Base-by-base conservation (phyloP, 2,888 invertebrate species). In the Tillus elongatus region DNA sequence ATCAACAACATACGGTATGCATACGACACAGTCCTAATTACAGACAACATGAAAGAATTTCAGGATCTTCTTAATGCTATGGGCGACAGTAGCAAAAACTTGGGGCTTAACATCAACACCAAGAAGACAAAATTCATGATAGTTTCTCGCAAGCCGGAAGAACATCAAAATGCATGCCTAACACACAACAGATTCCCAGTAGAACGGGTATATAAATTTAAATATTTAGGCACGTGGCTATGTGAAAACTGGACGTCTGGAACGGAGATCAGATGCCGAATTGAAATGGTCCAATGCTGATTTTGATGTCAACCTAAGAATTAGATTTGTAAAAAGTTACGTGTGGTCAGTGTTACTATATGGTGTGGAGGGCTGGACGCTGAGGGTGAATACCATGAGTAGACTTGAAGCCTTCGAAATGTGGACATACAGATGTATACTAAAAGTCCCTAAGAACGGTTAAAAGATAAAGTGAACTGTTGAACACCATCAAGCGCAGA, bases 11-110 rank as follows among this genome's bases (percentile, higher is more conserved):
- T 34, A 14, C 32, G 15, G 11, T 32, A 32, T 32, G 32, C 32
- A 15, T 14, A 32, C 10, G 32, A 32, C 15, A n/a, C n/a, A n/a
- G n/a, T n/a, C n/a, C n/a, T n/a, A n/a, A n/a, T n/a, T n/a, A n/a
- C n/a, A n/a, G n/a, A n/a, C n/a, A n/a, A n/a, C n/a, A n/a, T n/a
- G n/a, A n/a, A n/a, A n/a, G n/a, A n/a, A n/a, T n/a, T n/a, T n/a
- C n/a, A n/a, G n/a, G n/a, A 34, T 15, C 34, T 13, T 34, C 26
- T 15, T 34, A 26, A 34, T 34, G 28, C 70, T 68, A 50, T 83
- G 82, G 6, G 76, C 73, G 44, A 84, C 75, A 28, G 56, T 63
- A 19, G 24, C 24, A 19, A n/a, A n/a, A 24, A 34, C 26, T 10
- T 15, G 13, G n/a, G n/a, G 2, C 4, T 34, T 9, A 13, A 10